Conservation (phyloP, 2,113 vertebrate genomes). For the Heterotis niloticus region DNA sequence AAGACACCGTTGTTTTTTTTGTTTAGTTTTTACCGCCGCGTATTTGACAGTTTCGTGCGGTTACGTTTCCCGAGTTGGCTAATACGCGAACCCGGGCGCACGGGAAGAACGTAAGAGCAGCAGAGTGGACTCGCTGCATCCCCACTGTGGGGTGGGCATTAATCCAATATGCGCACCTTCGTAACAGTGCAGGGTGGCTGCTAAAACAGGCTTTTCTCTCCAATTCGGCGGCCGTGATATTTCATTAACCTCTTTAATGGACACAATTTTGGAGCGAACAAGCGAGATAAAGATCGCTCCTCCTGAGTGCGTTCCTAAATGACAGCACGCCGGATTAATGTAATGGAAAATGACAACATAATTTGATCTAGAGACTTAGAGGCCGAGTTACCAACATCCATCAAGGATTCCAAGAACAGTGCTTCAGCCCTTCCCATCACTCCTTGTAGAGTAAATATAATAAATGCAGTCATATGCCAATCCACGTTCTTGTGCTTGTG, state of each 20-base stretch:
- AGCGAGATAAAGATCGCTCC: conserved; percentile 16
- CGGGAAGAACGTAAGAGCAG: background rate
- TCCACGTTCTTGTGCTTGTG: background rate
- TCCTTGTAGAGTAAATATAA: background rate
- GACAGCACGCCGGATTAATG: conserved; percentile 18
- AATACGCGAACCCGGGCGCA: background rate
- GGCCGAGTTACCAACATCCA: conserved; percentile 15
- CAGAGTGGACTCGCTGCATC: background rate
- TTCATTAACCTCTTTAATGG: conserved; percentile 24
- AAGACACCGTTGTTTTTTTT: no score
- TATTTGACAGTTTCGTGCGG: no score
- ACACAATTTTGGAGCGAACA: conserved; percentile 17
- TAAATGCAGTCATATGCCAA: conserved; percentile 11
- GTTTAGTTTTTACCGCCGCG: no score
- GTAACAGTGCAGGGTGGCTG: background rate
- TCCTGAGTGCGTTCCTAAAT: conserved; percentile 15
- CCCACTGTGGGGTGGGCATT: background rate
- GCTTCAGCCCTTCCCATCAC: conserved; percentile 1
- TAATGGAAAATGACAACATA: conserved; percentile 28
- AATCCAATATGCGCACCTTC: background rate
- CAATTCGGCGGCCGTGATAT: conserved; percentile 22
- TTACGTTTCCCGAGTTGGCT: no score
- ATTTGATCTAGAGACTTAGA: background rate
- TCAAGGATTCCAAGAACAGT: conserved; percentile 19
- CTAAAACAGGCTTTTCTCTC: background rate